Evolutionary conservation across 2,797 vertebrate species (phyloP).

Genomic region (Anas flavirostris): DNA sequence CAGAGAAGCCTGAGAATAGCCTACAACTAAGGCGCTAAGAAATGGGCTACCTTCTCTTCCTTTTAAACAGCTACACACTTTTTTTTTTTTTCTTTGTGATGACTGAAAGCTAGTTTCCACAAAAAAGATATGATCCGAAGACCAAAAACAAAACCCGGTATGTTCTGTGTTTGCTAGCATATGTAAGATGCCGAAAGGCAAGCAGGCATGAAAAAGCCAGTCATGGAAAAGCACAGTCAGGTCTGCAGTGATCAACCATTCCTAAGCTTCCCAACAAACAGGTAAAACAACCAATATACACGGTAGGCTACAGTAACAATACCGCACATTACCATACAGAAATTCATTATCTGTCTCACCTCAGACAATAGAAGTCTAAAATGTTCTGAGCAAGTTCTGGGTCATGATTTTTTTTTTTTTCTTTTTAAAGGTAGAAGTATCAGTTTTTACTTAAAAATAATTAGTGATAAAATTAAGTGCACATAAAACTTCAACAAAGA

Average conservation of each 20-base stretch:
- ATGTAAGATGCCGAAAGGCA: background rate
- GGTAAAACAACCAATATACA: background rate
- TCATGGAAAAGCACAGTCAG: background rate
- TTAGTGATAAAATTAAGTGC: conserved; percentile 34
- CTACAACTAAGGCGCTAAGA: background rate
- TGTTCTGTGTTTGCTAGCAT: background rate
- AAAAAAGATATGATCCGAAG: background rate
- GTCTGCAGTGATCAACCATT: background rate
- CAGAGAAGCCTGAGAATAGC: background rate
- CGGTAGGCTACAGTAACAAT: background rate
- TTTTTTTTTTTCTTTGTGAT: background rate
- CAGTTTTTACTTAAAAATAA: conserved; percentile 20
- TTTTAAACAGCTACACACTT: background rate
- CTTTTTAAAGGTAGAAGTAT: background rate
- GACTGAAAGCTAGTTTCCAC: background rate
- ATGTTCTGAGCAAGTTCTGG: background rate
- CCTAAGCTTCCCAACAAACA: background rate
- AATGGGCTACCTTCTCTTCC: background rate
- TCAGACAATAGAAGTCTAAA: background rate
- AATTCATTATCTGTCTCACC: background rate
- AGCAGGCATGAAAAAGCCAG: background rate
- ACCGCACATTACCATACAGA: background rate
- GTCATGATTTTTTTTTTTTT: background rate
- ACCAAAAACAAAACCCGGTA: background rate
- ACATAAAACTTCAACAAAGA: background rate